Percentiles rank a stretch among this genome's conserved stretches.
Evolutionary conservation across 2,113 vertebrate species (phyloP).

Genomic region (human): GRCh38 chr16:67516001-67516500

Average conservation of each 20-base stretch:
- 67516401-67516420: background rate
- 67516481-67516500: conserved; percentile 45
- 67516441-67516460: conserved; percentile 59
- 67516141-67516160: background rate
- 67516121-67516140: conserved; percentile 25
- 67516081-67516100: background rate
- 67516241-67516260: background rate
- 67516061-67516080: background rate
- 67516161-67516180: conserved; percentile 20
- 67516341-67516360: background rate
- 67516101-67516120: conserved; percentile 18
- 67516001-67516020: background rate
- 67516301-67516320: background rate
- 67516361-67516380: conserved; percentile 25
- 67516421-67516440: background rate
- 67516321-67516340: conserved; percentile 1
- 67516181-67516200: background rate
- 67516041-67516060: background rate
- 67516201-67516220: background rate
- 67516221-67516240: background rate
- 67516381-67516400: conserved; percentile 23
- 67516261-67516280: background rate
- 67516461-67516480: background rate
- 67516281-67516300: background rate
- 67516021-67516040: background rate